A percentile compares a stretch with the other conserved stretches of the same genome.
Conservation (phyloP, 1,140 invertebrate genomes). For the Ditylenchus dipsaci region DNA sequence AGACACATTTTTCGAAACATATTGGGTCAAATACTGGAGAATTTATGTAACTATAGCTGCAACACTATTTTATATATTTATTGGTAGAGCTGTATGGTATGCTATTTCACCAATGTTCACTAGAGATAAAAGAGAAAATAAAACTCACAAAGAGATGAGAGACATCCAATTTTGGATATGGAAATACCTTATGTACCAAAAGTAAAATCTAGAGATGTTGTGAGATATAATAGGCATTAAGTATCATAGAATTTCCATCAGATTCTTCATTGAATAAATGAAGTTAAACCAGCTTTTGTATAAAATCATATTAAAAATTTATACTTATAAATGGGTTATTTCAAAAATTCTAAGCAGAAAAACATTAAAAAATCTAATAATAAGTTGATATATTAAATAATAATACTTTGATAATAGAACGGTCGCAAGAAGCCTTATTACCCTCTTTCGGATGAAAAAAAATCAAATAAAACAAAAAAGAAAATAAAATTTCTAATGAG, state of each 20-base stretch:
- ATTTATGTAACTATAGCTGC: constrained; percentile 36
- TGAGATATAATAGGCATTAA: too few species aligned
- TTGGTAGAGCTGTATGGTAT: constrained; percentile 25
- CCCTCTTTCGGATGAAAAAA: too few species aligned
- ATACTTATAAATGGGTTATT: constrained; percentile 25
- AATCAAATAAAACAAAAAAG: constrained; percentile 16
- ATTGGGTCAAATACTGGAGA: constrained; percentile 35
- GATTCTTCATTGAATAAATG: constrained; percentile 17
- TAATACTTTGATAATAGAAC: constrained; percentile 16
- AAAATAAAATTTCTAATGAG: constrained; percentile 31
- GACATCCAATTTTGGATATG: too few species aligned
- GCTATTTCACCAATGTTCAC: constrained; percentile 12
- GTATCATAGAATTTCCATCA: constrained; percentile 17
- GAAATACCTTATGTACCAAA: not conserved
- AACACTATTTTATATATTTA: constrained; percentile 30
- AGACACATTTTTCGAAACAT: constrained; percentile 28
- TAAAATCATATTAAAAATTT: constrained; percentile 33
- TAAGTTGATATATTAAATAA: constrained; percentile 27
- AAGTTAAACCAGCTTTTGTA: too few species aligned
- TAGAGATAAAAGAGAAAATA: too few species aligned
- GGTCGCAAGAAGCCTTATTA: constrained; percentile 12
- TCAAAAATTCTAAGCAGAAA: constrained; percentile 29
- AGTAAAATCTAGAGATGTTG: not conserved
- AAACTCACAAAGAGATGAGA: too few species aligned
- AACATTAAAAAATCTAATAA: constrained; percentile 24